These are phyloP conservation scores for Cerceris ruficornis DNA, from an alignment of 2,888 invertebrate species.

Conservation along the genomic window DNA sequence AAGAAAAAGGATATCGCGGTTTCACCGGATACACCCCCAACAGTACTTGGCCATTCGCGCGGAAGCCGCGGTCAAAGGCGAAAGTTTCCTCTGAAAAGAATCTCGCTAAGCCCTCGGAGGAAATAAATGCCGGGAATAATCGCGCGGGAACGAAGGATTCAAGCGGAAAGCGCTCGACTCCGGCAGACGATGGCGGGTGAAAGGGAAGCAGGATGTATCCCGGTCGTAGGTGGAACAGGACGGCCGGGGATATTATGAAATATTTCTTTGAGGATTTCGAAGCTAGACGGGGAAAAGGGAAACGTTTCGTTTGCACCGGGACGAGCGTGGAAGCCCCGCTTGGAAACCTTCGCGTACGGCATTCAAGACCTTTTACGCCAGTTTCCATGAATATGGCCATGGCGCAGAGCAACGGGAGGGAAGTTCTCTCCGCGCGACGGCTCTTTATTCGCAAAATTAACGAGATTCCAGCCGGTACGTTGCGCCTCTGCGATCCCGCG, in stretches of 20 bases:
- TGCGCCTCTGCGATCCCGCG: conserved; percentile 1
- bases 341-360: conserved; percentile 9
- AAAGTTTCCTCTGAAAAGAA: conserved; percentile 22
- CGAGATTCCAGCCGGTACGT: conserved; percentile 39
- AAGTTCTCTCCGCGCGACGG: conserved; percentile 34
- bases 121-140: conserved; percentile 32
- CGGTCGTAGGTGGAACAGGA: conserved; percentile 23
- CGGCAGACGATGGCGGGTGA: not conserved
- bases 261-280: conserved; percentile 51
- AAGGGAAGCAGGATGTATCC: conserved; percentile 10
- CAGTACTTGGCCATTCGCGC: too few species aligned
- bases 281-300: conserved; percentile 3
- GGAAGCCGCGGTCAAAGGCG: too few species aligned
- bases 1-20: too few species aligned
- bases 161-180: conserved; percentile 6
- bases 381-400: conserved; percentile 48
- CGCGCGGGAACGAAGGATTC: conserved; percentile 16
- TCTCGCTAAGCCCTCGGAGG: conserved; percentile 2
- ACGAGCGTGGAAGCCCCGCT: not conserved
- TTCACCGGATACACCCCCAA: too few species aligned
- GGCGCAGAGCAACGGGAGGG: conserved; percentile 14
- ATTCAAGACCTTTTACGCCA: conserved; percentile 44
- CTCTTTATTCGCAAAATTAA: conserved; percentile 54
- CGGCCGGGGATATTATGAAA: conserved; percentile 43
- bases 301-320: conserved; percentile 33